phyloP scores from a whole-genome alignment of 1,140 invertebrate species.

The Rhizoglyphus robini region DNA sequence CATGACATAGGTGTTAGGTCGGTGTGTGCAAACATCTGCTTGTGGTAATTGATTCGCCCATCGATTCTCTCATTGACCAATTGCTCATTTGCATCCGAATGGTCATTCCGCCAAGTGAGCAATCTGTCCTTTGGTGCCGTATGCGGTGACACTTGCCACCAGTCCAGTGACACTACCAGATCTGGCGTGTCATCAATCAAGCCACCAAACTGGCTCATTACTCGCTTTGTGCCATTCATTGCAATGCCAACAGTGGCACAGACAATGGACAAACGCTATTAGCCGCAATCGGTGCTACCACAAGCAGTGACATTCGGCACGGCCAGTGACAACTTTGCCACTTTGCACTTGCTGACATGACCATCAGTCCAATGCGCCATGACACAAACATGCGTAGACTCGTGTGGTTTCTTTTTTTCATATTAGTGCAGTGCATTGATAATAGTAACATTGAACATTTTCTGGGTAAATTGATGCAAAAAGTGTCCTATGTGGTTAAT shows the following conservation, averaged over 20 bases:
- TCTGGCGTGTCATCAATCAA: slow-evolving; percentile 1
- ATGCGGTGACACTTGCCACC: neutral
- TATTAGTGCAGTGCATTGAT: no score
- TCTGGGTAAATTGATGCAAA: no score
- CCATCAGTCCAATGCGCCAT: neutral
- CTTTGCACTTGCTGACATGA: slow-evolving; percentile 1
- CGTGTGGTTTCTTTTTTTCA: no score
- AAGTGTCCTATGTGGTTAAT: no score
- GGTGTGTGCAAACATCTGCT: neutral
- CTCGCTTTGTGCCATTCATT: neutral
- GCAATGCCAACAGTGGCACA: neutral
- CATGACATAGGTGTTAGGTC: neutral
- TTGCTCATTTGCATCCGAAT: no score
- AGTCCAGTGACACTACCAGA: neutral
- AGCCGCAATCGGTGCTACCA: neutral
- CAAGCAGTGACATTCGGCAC: neutral
- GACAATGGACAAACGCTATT: neutral
- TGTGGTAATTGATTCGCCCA: neutral
- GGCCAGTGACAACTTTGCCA: neutral
- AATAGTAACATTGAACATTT: no score
- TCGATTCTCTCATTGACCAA: neutral
- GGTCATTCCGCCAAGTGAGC: neutral
- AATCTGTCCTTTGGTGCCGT: neutral
- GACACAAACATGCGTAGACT: no score
- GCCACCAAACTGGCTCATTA: neutral